phyloP scores from a whole-genome alignment of 2,113 vertebrate genomes.

The Mastomys natalensis region DNA sequence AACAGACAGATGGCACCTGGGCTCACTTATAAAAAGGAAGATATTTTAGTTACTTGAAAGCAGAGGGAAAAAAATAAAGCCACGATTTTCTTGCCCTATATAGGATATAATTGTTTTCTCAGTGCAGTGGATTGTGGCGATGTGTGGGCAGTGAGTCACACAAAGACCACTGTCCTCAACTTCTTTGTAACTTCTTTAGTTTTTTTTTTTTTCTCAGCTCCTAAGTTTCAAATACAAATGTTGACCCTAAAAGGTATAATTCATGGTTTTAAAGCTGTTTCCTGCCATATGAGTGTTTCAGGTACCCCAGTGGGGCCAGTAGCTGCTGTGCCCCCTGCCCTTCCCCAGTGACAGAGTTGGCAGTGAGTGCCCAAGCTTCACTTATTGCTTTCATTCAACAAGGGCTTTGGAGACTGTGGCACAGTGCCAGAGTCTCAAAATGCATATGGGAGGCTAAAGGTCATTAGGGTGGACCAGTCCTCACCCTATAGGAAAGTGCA shows the following conservation, averaged over 20 bases:
- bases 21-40: not conserved
- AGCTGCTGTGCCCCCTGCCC: not conserved
- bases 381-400: not conserved
- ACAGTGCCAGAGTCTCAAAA: not conserved
- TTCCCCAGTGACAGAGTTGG: not conserved
- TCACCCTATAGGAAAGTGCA: not conserved
- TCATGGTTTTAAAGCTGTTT: not conserved
- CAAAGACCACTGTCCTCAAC: not conserved
- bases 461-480: not conserved
- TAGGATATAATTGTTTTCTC: not conserved
- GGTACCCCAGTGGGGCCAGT: not conserved
- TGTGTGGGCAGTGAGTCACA: not conserved
- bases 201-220: not conserved
- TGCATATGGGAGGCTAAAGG: not conserved
- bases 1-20: not conserved
- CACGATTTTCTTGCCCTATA: not conserved
- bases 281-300: not conserved
- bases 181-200: not conserved
- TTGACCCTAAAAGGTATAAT: not conserved
- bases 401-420: not conserved
- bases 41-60: conserved; percentile 59
- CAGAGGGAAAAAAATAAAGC: not conserved
- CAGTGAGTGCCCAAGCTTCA: not conserved
- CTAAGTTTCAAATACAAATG: conserved; percentile 8
- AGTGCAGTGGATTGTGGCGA: not conserved